phyloP scores from a whole-genome alignment of 2,113 vertebrate genomes.

The Diadophis punctatus region DNA sequence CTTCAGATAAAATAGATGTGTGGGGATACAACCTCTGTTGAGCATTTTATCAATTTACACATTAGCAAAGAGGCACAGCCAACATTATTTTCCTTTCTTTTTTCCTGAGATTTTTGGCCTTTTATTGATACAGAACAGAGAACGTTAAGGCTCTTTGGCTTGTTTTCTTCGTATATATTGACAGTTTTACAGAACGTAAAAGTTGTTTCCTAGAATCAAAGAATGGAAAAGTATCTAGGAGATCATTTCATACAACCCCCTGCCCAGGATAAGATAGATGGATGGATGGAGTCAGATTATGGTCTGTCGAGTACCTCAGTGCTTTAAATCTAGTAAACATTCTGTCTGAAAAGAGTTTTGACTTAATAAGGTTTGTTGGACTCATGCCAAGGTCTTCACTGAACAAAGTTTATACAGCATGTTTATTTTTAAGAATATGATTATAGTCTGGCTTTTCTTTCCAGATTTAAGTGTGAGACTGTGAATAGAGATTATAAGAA shows the following conservation, averaged over 20 bases:
- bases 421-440: constrained; percentile 20
- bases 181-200: not conserved
- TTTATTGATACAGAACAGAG: constrained; percentile 42
- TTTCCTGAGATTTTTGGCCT: constrained; percentile 53
- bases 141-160: constrained; percentile 52
- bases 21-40: constrained; percentile 62
- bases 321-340: not conserved
- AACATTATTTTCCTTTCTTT: constrained; percentile 65
- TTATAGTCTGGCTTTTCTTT: constrained; percentile 11
- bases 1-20: constrained; percentile 65
- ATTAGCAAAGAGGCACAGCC: constrained; percentile 60
- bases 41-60: constrained; percentile 68
- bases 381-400: constrained; percentile 7
- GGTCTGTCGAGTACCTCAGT: not conserved
- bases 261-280: not conserved
- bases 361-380: constrained; percentile 33
- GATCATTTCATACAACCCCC: not conserved
- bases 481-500: not conserved
- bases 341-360: constrained; percentile 17
- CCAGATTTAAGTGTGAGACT: not conserved
- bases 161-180: not conserved
- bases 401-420: constrained; percentile 20
- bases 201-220: not conserved
- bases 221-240: not conserved
- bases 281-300: not conserved